Conservation (phyloP, 2,113 vertebrate genomes). For the Gavia stellata region DNA sequence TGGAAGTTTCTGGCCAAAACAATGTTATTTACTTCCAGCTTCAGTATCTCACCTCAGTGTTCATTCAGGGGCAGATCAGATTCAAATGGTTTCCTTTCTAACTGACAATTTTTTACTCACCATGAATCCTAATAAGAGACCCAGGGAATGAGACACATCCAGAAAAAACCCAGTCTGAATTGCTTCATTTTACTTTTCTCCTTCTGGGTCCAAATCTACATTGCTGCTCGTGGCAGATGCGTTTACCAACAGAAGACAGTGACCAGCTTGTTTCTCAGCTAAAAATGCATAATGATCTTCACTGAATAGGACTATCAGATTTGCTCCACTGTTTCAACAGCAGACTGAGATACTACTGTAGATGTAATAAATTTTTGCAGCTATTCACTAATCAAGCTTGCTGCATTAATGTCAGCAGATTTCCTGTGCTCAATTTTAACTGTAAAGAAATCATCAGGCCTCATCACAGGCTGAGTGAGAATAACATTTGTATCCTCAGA, state of each 20-base stretch:
- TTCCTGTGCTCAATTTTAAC: background rate
- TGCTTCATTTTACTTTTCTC: background rate
- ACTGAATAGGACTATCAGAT: background rate
- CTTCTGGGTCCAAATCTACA: background rate
- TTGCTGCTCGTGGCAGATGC: background rate
- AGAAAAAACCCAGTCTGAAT: background rate
- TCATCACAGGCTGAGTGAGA: background rate
- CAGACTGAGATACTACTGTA: background rate
- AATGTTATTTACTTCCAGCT: background rate
- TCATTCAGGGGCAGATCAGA: background rate
- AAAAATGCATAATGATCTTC: background rate
- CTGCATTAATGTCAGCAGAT: background rate
- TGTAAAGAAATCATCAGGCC: background rate
- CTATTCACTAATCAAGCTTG: background rate
- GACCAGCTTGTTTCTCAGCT: background rate
- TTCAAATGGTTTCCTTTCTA: background rate
- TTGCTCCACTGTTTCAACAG: background rate
- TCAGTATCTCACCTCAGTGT: background rate
- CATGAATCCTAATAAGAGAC: background rate
- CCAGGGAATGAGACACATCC: background rate
- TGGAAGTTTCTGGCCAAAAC: background rate
- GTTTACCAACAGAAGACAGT: background rate
- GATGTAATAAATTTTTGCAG: background rate
- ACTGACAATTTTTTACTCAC: background rate
- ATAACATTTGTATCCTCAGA: background rate